phyloP scores from a whole-genome alignment of 2,888 invertebrate genomes.

The Lobophora halterata region DNA sequence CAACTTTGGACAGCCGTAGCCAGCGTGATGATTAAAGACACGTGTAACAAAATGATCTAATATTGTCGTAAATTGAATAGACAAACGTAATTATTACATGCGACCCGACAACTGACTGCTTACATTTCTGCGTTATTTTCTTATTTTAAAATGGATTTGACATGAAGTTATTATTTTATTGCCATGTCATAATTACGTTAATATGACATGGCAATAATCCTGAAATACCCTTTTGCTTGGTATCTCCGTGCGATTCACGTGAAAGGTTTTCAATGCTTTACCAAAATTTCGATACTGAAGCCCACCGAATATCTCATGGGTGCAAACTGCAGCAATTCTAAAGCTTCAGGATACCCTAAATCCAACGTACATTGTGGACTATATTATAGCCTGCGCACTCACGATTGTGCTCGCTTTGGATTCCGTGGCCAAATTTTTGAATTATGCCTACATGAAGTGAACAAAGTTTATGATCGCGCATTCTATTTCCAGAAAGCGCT shows the following conservation, averaged over 20 bases:
- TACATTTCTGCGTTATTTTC: conserved; percentile 16
- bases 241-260: conserved; percentile 31
- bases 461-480: conserved; percentile 66
- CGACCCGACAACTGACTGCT: conserved; percentile 31
- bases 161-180: no score
- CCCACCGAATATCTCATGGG: conserved; percentile 44
- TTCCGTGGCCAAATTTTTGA: conserved; percentile 72
- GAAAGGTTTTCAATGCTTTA: conserved; percentile 39
- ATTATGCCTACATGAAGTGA: conserved; percentile 64
- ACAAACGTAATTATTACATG: conserved; percentile 32
- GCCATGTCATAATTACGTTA: no score
- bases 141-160: conserved; percentile 13
- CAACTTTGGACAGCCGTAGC: conserved; percentile 36
- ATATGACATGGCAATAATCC: conserved; percentile 6
- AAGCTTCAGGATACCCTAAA: conserved; percentile 61
- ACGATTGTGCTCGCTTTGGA: conserved; percentile 56
- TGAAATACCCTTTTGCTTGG: neutral
- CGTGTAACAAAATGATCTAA: conserved; percentile 28
- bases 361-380: conserved; percentile 59
- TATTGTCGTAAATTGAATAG: conserved; percentile 28
- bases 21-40: conserved; percentile 36
- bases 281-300: conserved; percentile 41
- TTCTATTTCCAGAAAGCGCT: conserved; percentile 58
- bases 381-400: conserved; percentile 59
- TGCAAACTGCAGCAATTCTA: conserved; percentile 48